Base-by-base conservation (phyloP, 2,113 vertebrate genomes). In the Abramis brama region DNA sequence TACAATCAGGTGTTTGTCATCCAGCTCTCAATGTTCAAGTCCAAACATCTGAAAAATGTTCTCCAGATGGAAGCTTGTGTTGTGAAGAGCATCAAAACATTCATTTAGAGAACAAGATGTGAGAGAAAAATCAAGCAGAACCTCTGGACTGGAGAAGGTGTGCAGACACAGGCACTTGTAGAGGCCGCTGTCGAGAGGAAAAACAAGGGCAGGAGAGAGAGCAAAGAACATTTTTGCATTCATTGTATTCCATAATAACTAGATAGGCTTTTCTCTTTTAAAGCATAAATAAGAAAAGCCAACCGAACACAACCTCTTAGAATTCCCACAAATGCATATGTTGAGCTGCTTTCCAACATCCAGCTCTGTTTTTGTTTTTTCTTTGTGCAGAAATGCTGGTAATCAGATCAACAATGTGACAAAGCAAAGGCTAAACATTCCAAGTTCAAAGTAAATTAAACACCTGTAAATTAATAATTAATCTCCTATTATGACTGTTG, bases 1-100 rank as follows among this genome's bases (percentile, higher is more conserved):
- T 88, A 88, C 85, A 90, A 86, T 90, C 81, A 85, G 62, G 25
- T 33, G 59, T 83, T 86, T 36, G 47, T 85, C 77, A 82, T 74
- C 59, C 78, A 43, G 17, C 86, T 45, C 64, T 83, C 15, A 45
- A 76, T 43, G 45, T 85, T 86, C 86, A 64, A 89, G 84, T 86
- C 75, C 25, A 5, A 68, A 52, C 79, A 68, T 33, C 47, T 39
- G 43, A 47, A 50, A 82, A 25, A 17, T 55, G 10, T 43, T 57
- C 47, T 52, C 50, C 27, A 15, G 43, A 47, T 4, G 25, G 25
- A 68, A 50, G 78, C 43, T 43, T 52, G 78, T n/a, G 25, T 47
- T 7, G 55, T 36, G 75, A 83, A 62, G 60, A 81, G 55, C 50
- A 25, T 15, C 73, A 36, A 52, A 60, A 84, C 60, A 70, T 62